Evolutionary conservation across 2,888 invertebrate species (phyloP), one percentile per base, ranked within the genome.

Genomic region (Sycophila texana): DNA sequence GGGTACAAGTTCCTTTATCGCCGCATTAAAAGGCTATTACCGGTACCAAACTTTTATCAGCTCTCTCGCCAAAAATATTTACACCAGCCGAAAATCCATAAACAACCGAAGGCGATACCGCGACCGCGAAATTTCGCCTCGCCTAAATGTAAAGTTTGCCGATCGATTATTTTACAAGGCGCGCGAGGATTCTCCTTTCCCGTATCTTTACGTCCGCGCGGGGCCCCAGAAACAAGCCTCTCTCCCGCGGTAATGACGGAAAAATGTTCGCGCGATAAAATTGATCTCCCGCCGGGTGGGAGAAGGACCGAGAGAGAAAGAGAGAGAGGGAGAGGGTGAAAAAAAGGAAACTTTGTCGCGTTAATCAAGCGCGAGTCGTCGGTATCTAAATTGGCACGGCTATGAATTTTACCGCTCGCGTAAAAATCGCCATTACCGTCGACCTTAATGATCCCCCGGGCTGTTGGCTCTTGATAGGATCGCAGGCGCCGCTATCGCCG

Each of bases 321-420:
- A 18, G 63, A 18, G 14, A n/a, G n/a, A 10, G 53, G 26, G 39
- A 55, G 51, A 20, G 47, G 55, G 55, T 20, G 51, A 49, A 55
- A 51, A 60, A 26, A 12, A 16, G 39, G 12, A 47, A 39, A 30
- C 22, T 61, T 16, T 66, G 71, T 65, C 68, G 72, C 53, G 55
- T 49, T 77, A 79, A 79, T 79, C 73, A 73, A 58, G 57, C 22
- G 65, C n/a, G 22, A 60, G 58, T 60, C 26, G 66, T 77, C 81
- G 75, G 80, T 85, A 85, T 86, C 84, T 85, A 85, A 87, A 87
- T 86, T 84, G 85, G 77, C 81, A 63, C 68, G 76, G 82, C 79
- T 84, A 82, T 83, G 84, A 83, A 86, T 86, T 39, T 84, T 84
- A 84, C 82, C 81, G 79, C 82, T 76, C 55, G 83, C 83, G 82